phyloP scores from a whole-genome alignment of 2,888 invertebrate species.

The Tinea trinotella region DNA sequence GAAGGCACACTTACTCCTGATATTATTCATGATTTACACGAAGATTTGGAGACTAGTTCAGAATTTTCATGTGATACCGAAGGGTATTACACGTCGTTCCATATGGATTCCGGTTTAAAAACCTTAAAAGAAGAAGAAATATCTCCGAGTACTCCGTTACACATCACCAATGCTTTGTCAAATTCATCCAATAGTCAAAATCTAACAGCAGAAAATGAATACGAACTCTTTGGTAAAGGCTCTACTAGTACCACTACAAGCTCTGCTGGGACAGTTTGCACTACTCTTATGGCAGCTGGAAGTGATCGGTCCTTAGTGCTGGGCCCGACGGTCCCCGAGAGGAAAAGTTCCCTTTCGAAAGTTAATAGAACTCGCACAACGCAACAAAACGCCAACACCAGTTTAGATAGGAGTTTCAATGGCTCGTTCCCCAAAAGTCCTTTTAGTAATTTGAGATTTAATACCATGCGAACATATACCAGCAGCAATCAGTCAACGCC shows the following conservation, averaged over 20 bases:
- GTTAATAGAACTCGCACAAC: conserved; percentile 67
- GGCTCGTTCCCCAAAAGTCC: conserved; percentile 55
- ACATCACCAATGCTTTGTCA: conserved; percentile 78
- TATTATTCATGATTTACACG: conserved; percentile 83
- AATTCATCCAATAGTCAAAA: conserved; percentile 80
- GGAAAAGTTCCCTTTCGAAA: conserved; percentile 82
- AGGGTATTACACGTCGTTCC: conserved; percentile 98
- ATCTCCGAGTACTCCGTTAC: conserved; percentile 79
- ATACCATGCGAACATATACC: conserved; percentile 42
- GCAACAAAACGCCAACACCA: conserved; percentile 65
- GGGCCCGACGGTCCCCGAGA: conserved; percentile 85
- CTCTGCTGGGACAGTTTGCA: conserved; percentile 91
- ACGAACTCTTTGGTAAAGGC: conserved; percentile 92
- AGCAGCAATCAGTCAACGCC: conserved; percentile 53
- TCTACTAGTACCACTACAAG: conserved; percentile 93
- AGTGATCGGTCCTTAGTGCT: conserved; percentile 75
- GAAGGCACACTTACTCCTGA: conserved; percentile 89
- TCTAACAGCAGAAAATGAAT: conserved; percentile 87
- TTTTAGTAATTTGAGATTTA: conserved; percentile 53
- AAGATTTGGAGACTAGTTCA: conserved; percentile 90
- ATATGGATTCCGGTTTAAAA: conserved; percentile 94
- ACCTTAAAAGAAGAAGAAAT: conserved; percentile 81
- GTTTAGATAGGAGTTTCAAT: conserved; percentile 67
- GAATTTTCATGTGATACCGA: conserved; percentile 97
- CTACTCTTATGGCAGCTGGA: conserved; percentile 80